A percentile compares a stretch with the other conserved stretches of the same genome.
These are phyloP conservation scores for Halichoeres trimaculatus DNA, from an alignment of 2,113 vertebrate genomes.

Conservation along the genomic window DNA sequence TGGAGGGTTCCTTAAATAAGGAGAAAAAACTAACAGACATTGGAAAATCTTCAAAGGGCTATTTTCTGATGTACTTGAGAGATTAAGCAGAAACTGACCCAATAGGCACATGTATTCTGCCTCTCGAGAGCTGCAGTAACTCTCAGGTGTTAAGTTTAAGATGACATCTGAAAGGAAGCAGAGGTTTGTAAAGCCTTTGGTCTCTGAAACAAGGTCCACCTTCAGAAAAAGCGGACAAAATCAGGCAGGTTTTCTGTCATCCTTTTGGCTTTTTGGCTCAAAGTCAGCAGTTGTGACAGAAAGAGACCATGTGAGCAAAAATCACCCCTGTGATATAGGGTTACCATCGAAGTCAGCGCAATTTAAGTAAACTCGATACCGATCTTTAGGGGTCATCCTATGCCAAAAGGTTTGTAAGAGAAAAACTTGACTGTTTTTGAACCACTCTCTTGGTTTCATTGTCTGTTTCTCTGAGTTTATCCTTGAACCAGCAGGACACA, in stretches of 20 bases:
- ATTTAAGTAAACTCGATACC: not conserved
- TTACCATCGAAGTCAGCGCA: slow-evolving; percentile 20
- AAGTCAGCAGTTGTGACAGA: slow-evolving; percentile 38
- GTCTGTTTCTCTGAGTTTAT: slow-evolving; percentile 60
- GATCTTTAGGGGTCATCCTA: slow-evolving; percentile 36
- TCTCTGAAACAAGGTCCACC: not conserved
- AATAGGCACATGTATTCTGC: not conserved
- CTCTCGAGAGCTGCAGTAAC: not conserved
- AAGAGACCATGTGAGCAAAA: slow-evolving; percentile 46
- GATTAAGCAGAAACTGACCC: not conserved
- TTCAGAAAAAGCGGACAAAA: slow-evolving; percentile 28
- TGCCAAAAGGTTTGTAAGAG: slow-evolving; percentile 42
- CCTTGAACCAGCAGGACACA: slow-evolving; percentile 53
- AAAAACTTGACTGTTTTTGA: slow-evolving; percentile 52
- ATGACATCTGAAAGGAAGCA: slow-evolving; percentile 8
- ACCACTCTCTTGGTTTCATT: slow-evolving; percentile 14
- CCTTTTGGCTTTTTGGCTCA: slow-evolving; percentile 32
- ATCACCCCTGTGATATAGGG: slow-evolving; percentile 26
- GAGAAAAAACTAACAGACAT: slow-evolving; percentile 14
- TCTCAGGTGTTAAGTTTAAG: not conserved
- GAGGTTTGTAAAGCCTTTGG: not conserved
- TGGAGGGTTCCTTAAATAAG: slow-evolving; percentile 19
- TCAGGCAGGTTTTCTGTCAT: slow-evolving; percentile 16
- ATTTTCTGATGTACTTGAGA: slow-evolving; percentile 2
- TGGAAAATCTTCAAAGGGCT: slow-evolving; percentile 8